Percentiles rank a stretch among this genome's conserved stretches.
phyloP scores from a whole-genome alignment of 2,113 vertebrate genomes.

The Chrysemys picta region DNA sequence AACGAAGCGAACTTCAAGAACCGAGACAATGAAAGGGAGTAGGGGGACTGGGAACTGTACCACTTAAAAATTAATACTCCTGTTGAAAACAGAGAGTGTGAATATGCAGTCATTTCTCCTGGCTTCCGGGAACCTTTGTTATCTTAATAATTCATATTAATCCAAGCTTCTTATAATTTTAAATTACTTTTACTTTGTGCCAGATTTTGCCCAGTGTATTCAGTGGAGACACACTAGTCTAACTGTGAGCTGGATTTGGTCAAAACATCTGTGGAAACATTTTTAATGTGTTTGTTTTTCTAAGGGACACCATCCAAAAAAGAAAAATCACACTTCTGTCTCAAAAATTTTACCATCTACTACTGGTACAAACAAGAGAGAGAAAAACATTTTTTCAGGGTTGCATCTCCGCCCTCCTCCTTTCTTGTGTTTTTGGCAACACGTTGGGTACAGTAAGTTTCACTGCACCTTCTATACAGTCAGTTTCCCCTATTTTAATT shows the following conservation, averaged over 20 bases:
- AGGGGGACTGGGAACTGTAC: constrained; percentile 24
- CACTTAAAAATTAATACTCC: constrained; percentile 73
- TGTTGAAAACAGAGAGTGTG: constrained; percentile 56
- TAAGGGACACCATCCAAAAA: neutral
- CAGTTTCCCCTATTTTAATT: neutral
- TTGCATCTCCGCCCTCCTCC: neutral
- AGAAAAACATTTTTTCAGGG: neutral
- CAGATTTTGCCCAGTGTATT: constrained; percentile 42
- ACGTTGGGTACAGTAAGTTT: constrained; percentile 26
- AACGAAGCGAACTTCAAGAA: constrained; percentile 36
- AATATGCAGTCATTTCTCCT: constrained; percentile 43
- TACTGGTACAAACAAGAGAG: neutral
- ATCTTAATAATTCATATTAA: constrained; percentile 76
- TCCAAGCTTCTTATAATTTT: constrained; percentile 65
- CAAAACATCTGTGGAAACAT: neutral
- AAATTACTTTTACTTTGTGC: constrained; percentile 49
- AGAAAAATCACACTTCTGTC: constrained; percentile 43
- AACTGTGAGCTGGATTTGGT: constrained; percentile 38
- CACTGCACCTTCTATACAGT: constrained; percentile 24
- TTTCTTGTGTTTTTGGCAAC: constrained; percentile 40
- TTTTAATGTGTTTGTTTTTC: constrained; percentile 8
- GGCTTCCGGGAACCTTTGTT: constrained; percentile 60
- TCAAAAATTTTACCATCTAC: constrained; percentile 50
- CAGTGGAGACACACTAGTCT: constrained; percentile 42
- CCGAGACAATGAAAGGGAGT: neutral